Evolutionary conservation across 2,797 vertebrate genomes (phyloP), one percentile per base, ranked within the genome.

Genomic region (Liasis olivaceus): DNA sequence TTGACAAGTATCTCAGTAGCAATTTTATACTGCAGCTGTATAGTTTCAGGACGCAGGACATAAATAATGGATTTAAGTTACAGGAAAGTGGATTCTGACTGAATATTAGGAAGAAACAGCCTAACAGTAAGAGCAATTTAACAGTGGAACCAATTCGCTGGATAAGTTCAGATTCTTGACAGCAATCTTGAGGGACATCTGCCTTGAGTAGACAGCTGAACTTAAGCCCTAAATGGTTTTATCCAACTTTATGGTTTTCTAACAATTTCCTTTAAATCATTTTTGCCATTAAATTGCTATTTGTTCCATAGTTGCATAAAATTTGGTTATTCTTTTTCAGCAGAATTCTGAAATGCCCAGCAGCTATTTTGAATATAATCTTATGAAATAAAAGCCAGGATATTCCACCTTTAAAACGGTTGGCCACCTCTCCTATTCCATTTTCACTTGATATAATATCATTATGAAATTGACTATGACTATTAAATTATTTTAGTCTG

Each of bases 371-470:
- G 87, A 26, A 85, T 91, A 66, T 72, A n/a, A 66, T 36, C 77
- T 93, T 84, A 88, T 15, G 60, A 90, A 81, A 26, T 14, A 88
- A 93, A 88, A 88, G 31, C 22, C 66, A 24, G 85, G 85, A n/a
- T 59, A 20, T 66, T 42, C 88, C 42, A 87, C 84, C 87, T 63
- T 85, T 72, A 85, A 36, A 66, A 36, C 54, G 22, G 58, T 72
- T 47, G 51, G 24, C 42, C 89, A 88, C 72, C 59, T 36, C 58
- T 90, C 85, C 0, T 42, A 42, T 92, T 94, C 85, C 59, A 91
- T 85, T 54, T 66, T n/a, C 6, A 28, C 94, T 92, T 93, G 77
- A 3, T 63, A 63, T 58, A 66, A 0, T 88, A n/a, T 89, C 59
- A 7, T 54, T 54, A 54, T 54, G 51, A 54, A 8, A 54, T 36